phyloP scores from a whole-genome alignment of 2,888 invertebrate species.

The Apocheima hispidaria region DNA sequence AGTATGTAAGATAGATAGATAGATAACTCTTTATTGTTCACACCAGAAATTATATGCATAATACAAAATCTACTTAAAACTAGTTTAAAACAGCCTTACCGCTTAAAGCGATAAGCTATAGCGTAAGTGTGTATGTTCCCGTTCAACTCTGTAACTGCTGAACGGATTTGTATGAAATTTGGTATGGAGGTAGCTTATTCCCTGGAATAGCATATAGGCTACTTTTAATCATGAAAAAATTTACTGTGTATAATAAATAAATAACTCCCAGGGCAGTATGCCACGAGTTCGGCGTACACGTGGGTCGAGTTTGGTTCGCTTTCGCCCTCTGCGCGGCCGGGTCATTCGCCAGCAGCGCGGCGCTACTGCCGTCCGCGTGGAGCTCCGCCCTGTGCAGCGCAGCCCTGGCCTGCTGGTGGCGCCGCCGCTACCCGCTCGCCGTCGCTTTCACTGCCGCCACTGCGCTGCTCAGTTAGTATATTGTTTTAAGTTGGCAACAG shows the following conservation, averaged over 20 bases:
- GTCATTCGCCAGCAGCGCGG: conserved; percentile 94
- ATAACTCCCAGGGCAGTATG: conserved; percentile 90
- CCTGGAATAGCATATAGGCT: too few species aligned
- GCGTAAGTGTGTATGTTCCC: too few species aligned
- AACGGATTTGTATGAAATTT: too few species aligned
- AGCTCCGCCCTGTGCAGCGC: conserved; percentile 94
- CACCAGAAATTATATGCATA: too few species aligned
- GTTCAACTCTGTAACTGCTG: too few species aligned
- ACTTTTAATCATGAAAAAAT: too few species aligned
- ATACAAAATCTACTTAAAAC: too few species aligned
- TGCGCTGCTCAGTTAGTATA: conserved; percentile 86
- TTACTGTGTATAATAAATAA: neutral
- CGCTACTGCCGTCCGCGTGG: conserved; percentile 98
- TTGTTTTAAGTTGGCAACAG: too few species aligned
- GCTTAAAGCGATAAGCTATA: too few species aligned
- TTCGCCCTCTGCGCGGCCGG: conserved; percentile 95
- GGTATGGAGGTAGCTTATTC: too few species aligned
- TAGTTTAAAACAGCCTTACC: neutral
- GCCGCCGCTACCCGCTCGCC: conserved; percentile 91
- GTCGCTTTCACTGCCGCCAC: conserved; percentile 94
- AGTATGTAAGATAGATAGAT: too few species aligned
- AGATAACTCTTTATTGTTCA: too few species aligned
- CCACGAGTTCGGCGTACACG: conserved; percentile 95
- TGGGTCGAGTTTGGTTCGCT: conserved; percentile 93
- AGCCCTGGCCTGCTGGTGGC: conserved; percentile 96